Conservation (phyloP, 2,797 vertebrate genomes). For the Scomberomorus guttatus region DNA sequence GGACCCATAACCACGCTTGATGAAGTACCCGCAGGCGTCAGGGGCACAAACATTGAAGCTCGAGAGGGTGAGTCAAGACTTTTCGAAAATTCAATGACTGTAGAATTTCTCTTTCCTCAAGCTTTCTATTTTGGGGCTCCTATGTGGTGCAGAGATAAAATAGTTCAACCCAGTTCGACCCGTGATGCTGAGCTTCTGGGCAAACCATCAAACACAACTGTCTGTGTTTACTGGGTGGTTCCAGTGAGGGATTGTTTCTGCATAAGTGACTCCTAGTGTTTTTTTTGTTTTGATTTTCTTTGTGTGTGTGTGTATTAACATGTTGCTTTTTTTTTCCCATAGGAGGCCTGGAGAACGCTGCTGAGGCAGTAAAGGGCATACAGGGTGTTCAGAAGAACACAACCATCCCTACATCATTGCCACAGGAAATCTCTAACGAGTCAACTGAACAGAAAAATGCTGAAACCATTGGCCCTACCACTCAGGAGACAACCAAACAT, state of each 20-base stretch:
- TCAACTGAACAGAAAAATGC: neutral
- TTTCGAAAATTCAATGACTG: neutral
- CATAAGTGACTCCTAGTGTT: neutral
- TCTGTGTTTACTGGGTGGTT: neutral
- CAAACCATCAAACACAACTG: rapidly evolving
- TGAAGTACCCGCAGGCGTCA: rapidly evolving
- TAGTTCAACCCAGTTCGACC: neutral
- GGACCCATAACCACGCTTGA: rapidly evolving
- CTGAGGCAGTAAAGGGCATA: neutral
- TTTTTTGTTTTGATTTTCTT: neutral
- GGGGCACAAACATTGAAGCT: neutral
- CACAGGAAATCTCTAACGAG: neutral
- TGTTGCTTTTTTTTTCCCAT: neutral
- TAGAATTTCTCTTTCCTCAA: neutral
- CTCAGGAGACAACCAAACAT: neutral
- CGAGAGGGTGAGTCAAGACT: neutral
- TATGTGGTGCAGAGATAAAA: neutral
- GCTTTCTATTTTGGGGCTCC: neutral
- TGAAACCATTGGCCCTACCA: constrained; percentile 20
- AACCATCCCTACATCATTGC: rapidly evolving
- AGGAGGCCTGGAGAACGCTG: neutral
- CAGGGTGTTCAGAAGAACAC: too few relatives aligned
- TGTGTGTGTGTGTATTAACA: too few relatives aligned
- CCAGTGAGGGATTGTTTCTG: neutral
- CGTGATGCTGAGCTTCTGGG: neutral